phyloP scores from a whole-genome alignment of 2,888 invertebrate genomes.

The Eristalis tenax region DNA sequence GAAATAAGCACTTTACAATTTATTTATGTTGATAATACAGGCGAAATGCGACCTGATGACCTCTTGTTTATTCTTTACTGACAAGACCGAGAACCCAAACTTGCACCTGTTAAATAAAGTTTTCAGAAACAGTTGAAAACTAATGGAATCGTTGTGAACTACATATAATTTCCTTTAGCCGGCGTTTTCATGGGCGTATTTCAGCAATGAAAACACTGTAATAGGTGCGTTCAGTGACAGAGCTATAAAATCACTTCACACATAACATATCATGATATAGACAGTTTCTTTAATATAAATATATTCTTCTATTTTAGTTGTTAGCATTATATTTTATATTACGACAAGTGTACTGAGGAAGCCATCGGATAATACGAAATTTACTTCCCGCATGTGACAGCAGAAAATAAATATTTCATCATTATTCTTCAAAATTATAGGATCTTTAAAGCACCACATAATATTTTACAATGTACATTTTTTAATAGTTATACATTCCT shows the following conservation, averaged over 20 bases:
- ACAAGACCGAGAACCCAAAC: background rate
- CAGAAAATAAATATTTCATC: no score
- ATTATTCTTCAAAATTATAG: no score
- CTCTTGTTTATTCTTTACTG: conserved; percentile 13
- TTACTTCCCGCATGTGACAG: no score
- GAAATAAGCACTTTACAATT: background rate
- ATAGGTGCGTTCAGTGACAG: background rate
- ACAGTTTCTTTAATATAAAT: no score
- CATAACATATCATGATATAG: no score
- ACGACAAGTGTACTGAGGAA: no score
- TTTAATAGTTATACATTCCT: background rate
- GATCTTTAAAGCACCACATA: no score
- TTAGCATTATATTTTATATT: no score
- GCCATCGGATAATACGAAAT: no score
- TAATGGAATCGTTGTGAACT: conserved; percentile 18
- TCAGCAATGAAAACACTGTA: background rate
- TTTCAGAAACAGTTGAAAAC: conserved; percentile 1
- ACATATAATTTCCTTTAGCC: conserved; percentile 21
- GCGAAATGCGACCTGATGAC: background rate
- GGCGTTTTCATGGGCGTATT: conserved; percentile 25
- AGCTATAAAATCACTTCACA: background rate
- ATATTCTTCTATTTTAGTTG: no score
- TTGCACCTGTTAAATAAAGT: conserved; percentile 30
- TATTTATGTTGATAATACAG: background rate
- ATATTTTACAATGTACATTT: no score